Percentiles rank a stretch among this genome's conserved stretches.
phyloP scores from a whole-genome alignment of 2,113 vertebrate genomes.

The Eolophus roseicapilla region DNA sequence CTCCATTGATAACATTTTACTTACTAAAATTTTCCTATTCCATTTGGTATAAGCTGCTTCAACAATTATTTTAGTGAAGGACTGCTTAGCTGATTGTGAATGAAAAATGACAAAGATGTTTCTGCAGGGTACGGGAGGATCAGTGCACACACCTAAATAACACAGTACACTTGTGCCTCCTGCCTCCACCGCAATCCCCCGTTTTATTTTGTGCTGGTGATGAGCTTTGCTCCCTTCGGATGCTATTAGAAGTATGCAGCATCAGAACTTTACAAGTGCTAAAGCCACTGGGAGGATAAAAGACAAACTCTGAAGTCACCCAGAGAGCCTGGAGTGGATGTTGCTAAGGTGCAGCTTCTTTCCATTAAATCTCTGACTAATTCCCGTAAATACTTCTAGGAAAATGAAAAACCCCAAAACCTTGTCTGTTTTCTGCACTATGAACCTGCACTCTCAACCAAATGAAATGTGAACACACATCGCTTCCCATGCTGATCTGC shows the following conservation, averaged over 20 bases:
- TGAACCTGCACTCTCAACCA: not conserved
- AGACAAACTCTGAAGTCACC: constrained; percentile 17
- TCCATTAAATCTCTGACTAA: constrained; percentile 9
- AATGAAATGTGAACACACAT: not conserved
- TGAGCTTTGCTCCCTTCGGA: not conserved
- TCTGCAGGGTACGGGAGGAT: not conserved
- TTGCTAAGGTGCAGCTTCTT: constrained; percentile 1
- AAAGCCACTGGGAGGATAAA: not conserved
- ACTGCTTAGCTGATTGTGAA: not conserved
- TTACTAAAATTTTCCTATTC: not conserved
- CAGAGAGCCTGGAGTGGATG: not conserved
- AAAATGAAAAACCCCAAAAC: not conserved
- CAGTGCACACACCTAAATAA: not conserved
- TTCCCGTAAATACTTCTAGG: not conserved
- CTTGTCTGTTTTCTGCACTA: not conserved
- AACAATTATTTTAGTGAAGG: not conserved
- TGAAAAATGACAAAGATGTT: not conserved
- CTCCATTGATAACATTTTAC: constrained; percentile 44
- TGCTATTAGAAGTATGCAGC: not conserved
- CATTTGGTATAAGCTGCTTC: not conserved
- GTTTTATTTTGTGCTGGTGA: not conserved
- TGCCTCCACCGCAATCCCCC: fast-evolving
- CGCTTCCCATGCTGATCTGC: not conserved
- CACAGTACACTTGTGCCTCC: not conserved
- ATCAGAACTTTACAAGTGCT: constrained; percentile 38